Percentiles rank a stretch among this genome's conserved stretches.
Evolutionary conservation across 2,888 invertebrate species (phyloP).

Genomic region (Volucella inflata): DNA sequence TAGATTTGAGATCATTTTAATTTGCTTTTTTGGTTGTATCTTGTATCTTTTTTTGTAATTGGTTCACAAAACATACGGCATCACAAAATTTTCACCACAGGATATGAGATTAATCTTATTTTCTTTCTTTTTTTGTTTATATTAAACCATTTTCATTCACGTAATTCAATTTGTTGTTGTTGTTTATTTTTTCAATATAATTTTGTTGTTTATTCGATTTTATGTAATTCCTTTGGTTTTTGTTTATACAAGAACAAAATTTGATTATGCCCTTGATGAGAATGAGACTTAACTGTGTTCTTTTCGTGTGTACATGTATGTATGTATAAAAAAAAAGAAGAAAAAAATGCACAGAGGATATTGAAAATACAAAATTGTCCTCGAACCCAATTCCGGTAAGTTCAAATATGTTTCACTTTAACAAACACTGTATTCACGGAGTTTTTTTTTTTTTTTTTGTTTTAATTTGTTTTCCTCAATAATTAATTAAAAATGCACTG

Average conservation of each 20-base stretch:
- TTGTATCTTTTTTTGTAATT: conserved; percentile 4
- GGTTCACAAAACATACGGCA: conserved; percentile 23
- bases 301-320: conserved; percentile 21
- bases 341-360: too few species aligned
- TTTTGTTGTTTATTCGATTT: not conserved
- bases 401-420: too few species aligned
- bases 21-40: not conserved
- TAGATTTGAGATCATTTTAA: not conserved
- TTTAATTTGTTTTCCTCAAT: too few species aligned
- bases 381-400: too few species aligned
- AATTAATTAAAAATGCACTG: too few species aligned
- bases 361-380: too few species aligned
- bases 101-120: conserved; percentile 36
- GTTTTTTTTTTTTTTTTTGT: too few species aligned
- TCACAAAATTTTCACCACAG: conserved; percentile 54
- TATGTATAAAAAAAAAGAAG: too few species aligned
- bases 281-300: not conserved
- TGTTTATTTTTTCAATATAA: conserved; percentile 4
- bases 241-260: conserved; percentile 20
- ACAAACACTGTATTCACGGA: too few species aligned
- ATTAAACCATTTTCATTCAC: too few species aligned
- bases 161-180: conserved; percentile 1
- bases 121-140: not conserved
- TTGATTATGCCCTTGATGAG: conserved; percentile 15
- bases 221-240: conserved; percentile 29